These are phyloP conservation scores for Prunella fulvescens DNA, from an alignment of 2,113 vertebrate species.

Conservation along the genomic window DNA sequence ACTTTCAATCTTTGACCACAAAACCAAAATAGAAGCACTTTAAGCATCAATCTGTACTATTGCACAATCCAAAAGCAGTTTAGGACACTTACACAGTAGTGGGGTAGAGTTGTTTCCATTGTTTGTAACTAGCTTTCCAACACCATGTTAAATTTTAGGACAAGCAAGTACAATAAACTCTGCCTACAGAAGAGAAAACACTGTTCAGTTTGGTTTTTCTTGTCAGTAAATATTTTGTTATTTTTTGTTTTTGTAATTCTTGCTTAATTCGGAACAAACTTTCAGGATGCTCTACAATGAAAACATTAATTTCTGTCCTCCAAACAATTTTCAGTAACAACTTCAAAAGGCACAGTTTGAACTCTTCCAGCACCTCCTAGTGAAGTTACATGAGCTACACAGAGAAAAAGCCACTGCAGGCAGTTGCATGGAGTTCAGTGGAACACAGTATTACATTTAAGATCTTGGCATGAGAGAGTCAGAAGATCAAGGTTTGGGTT, in stretches of 20 bases:
- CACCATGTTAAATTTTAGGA: neutral
- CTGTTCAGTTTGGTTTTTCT: neutral
- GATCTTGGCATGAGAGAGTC: neutral
- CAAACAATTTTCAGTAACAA: neutral
- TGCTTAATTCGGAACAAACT: neutral
- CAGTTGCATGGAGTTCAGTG: neutral
- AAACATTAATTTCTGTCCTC: neutral
- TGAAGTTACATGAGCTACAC: neutral
- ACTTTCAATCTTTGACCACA: neutral
- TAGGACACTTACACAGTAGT: neutral
- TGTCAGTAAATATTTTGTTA: neutral
- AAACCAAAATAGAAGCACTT: neutral
- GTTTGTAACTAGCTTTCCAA: neutral
- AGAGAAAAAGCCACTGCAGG: neutral
- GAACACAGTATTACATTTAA: neutral
- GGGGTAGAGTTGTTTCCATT: neutral
- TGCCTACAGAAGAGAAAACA: neutral
- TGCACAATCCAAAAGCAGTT: neutral
- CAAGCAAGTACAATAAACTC: neutral
- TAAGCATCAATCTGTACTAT: neutral
- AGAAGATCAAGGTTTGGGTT: neutral
- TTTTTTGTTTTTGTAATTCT: neutral
- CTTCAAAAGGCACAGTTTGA: neutral
- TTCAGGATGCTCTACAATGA: neutral
- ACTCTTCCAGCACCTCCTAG: neutral